These are phyloP conservation scores for Pogonocherus hispidulus DNA, from an alignment of 2,888 invertebrate species.

Conservation along the genomic window DNA sequence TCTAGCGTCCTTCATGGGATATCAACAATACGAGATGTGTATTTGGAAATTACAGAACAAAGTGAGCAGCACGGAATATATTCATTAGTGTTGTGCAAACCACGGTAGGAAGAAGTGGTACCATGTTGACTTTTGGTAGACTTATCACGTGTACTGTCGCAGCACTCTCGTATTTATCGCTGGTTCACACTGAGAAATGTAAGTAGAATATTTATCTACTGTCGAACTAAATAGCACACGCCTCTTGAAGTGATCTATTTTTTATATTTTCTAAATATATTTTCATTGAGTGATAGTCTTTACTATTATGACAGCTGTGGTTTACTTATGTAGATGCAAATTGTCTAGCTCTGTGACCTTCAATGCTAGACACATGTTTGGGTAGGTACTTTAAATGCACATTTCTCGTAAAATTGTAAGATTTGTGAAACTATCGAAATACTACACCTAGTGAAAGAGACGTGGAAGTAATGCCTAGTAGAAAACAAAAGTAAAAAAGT, in stretches of 20 bases:
- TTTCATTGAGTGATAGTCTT: neutral
- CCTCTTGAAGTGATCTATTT: neutral
- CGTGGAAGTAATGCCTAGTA: too few species aligned
- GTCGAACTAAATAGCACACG: neutral
- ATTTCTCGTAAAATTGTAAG: too few species aligned
- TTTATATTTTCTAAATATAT: too few species aligned
- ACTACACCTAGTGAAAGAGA: too few species aligned
- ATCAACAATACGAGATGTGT: constrained; percentile 24
- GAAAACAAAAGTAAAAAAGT: too few species aligned
- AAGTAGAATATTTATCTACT: constrained; percentile 39
- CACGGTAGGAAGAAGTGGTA: constrained; percentile 24
- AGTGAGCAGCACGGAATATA: neutral
- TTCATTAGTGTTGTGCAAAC: constrained; percentile 43
- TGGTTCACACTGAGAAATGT: constrained; percentile 49
- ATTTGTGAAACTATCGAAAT: too few species aligned
- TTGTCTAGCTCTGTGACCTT: too few species aligned
- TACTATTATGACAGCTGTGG: too few species aligned
- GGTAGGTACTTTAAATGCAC: too few species aligned
- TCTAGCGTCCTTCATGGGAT: constrained; percentile 34
- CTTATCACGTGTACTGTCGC: constrained; percentile 39
- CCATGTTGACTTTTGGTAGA: constrained; percentile 28
- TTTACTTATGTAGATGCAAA: too few species aligned
- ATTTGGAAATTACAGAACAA: constrained; percentile 12
- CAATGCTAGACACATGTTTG: too few species aligned
- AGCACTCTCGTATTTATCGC: constrained; percentile 41